Base-by-base conservation (phyloP, 2,797 vertebrate species). In the Hoplostethus atlanticus region DNA sequence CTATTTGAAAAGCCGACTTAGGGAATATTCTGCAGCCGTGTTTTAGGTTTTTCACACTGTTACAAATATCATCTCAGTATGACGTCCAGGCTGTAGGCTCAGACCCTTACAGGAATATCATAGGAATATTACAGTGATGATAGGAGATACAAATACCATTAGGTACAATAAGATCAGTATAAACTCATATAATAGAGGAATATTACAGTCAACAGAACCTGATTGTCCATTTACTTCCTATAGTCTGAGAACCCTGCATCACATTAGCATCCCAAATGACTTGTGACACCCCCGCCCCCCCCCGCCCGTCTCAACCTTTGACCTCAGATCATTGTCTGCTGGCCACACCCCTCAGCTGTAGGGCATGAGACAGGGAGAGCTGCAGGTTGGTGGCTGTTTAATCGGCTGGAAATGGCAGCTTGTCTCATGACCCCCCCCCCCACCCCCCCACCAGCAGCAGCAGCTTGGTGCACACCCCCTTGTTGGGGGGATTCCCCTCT, bases 181-280 rank as follows among this genome's bases (percentile, higher is more conserved):
- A 34, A 34, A 34, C 31, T 34, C 3, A 6, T 6, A 34, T 6
- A 34, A 34, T 6, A 34, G 31, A 34, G 31, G 31, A 34, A 34
- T 34, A 34, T 34, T 34, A 34, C 6, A 6, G 4, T 16, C 55
- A 75, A 78, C 75, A 79, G 67, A 55, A 30, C 2, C n/a, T 46
- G 13, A 74, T 62, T 81, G 82, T 81, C 84, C 1, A 28, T 63
- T 68, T 61, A 25, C 58, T 54, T 30, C 40, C 50, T 10, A 0
- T 9, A 31, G 68, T 64, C 28, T 80, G 60, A 83, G 77, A 73
- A 56, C 48, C 53, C 66, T 79, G 86, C 76, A 90, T 89, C 38
- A 62, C 28, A 91, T 91, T 90, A 84, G 87, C 88, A 87, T 89
- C 62, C 16, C 12, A 77, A 88, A 82, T 77, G 72, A 66, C 75